Conservation (phyloP, 1,140 invertebrate species). For the Uloborus diversus region DNA sequence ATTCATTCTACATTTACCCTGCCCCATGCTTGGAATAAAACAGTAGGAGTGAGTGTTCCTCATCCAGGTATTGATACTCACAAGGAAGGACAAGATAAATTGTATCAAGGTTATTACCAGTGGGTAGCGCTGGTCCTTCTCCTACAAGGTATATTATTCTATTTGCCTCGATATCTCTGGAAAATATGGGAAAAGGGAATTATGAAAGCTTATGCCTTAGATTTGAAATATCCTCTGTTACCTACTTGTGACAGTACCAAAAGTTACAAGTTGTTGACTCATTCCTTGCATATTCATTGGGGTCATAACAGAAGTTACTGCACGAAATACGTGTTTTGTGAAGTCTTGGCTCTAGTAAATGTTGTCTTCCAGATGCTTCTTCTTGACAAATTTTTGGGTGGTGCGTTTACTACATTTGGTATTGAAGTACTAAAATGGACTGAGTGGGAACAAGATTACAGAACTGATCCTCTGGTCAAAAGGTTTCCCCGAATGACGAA, state of each 20-base stretch:
- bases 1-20: slow-evolving; percentile 50
- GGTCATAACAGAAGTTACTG: slow-evolving; percentile 79
- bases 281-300: slow-evolving; percentile 73
- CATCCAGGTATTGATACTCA: slow-evolving; percentile 30
- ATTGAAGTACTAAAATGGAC: slow-evolving; percentile 90
- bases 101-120: slow-evolving; percentile 77
- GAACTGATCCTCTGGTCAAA: slow-evolving; percentile 73
- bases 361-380: slow-evolving; percentile 70
- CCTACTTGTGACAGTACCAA: slow-evolving; percentile 70
- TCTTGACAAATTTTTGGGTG: slow-evolving; percentile 95
- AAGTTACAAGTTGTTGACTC: slow-evolving; percentile 73
- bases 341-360: slow-evolving; percentile 67
- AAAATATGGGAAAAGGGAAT: slow-evolving; percentile 61
- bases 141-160: slow-evolving; percentile 62
- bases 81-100: background rate
- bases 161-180: slow-evolving; percentile 64
- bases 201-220: slow-evolving; percentile 44
- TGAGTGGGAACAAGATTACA: slow-evolving; percentile 88
- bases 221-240: slow-evolving; percentile 61
- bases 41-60: slow-evolving; percentile 33
- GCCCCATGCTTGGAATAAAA: slow-evolving; percentile 21
- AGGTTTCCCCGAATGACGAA: slow-evolving; percentile 84
- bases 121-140: slow-evolving; percentile 75
- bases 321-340: slow-evolving; percentile 85
- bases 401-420: slow-evolving; percentile 93